These are phyloP conservation scores for Clitarchus hookeri DNA, from an alignment of 2,888 invertebrate genomes.

Conservation along the genomic window DNA sequence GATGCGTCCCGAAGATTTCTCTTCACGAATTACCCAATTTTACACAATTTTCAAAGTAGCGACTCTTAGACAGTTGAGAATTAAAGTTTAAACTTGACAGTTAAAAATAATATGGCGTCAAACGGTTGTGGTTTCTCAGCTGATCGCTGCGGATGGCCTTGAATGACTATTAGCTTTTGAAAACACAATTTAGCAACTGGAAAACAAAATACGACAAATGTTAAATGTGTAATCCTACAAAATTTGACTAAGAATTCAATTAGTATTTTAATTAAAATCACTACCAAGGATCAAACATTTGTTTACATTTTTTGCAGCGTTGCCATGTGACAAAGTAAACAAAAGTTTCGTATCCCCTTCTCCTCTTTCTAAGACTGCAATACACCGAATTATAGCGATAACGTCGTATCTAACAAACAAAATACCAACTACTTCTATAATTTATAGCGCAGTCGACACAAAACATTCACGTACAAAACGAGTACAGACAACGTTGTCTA, in stretches of 20 bases:
- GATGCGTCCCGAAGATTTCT: slow-evolving; percentile 36
- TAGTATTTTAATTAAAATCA: not conserved
- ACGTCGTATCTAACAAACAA: too few relatives aligned
- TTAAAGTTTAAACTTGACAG: slow-evolving; percentile 31
- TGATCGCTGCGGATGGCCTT: slow-evolving; percentile 20
- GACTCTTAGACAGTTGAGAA: not conserved
- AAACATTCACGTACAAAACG: too few relatives aligned
- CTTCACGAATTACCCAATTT: slow-evolving; percentile 30
- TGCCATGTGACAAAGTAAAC: not conserved
- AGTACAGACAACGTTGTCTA: too few relatives aligned
- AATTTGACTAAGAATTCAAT: not conserved
- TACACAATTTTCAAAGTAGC: not conserved
- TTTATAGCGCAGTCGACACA: too few relatives aligned
- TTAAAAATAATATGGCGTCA: slow-evolving; percentile 33
- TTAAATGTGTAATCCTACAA: not conserved
- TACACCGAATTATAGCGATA: too few relatives aligned
- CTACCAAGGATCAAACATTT: not conserved
- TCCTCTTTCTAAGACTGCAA: too few relatives aligned
- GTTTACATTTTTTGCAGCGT: not conserved
- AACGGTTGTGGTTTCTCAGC: slow-evolving; percentile 25
- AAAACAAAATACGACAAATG: not conserved
- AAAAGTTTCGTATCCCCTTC: not conserved
- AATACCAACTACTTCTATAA: too few relatives aligned
- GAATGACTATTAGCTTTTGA: not conserved
- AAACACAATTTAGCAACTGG: not conserved